phyloP scores from a whole-genome alignment of 2,888 invertebrate species.

The Helobdella robusta region DNA sequence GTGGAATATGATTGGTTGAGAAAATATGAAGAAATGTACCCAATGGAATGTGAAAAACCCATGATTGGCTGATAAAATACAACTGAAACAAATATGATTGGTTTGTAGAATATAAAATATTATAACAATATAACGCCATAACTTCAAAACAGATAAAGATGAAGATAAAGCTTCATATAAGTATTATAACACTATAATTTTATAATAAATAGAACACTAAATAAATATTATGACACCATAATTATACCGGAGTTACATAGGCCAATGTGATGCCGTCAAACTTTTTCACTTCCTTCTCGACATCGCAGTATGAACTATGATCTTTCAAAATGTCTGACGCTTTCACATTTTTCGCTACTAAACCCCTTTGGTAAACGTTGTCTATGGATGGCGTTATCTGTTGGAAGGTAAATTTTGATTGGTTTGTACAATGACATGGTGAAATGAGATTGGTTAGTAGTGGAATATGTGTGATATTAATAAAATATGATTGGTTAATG shows the following conservation, averaged over 20 bases:
- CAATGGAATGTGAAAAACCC: too few species aligned
- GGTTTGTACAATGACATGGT: neutral
- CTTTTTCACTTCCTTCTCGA: constrained; percentile 57
- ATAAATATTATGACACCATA: neutral
- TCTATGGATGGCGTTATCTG: constrained; percentile 25
- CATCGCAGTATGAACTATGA: constrained; percentile 65
- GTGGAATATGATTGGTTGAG: too few species aligned
- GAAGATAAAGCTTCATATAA: too few species aligned
- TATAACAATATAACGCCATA: too few species aligned
- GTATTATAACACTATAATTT: too few species aligned
- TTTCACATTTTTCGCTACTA: constrained; percentile 62
- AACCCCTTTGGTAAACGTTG: constrained; percentile 30
- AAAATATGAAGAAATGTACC: too few species aligned
- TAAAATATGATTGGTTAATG: neutral
- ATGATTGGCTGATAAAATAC: too few species aligned
- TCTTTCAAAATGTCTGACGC: constrained; percentile 68
- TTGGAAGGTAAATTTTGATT: neutral
- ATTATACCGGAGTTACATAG: constrained; percentile 75
- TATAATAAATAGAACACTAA: neutral
- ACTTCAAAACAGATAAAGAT: too few species aligned
- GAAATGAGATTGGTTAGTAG: neutral
- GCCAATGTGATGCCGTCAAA: constrained; percentile 71
- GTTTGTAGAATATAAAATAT: too few species aligned
- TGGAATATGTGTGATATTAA: neutral
- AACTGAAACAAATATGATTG: too few species aligned